These are phyloP conservation scores for Epinephelus cyanopodus DNA, from an alignment of 2,113 vertebrate genomes.

Conservation along the genomic window DNA sequence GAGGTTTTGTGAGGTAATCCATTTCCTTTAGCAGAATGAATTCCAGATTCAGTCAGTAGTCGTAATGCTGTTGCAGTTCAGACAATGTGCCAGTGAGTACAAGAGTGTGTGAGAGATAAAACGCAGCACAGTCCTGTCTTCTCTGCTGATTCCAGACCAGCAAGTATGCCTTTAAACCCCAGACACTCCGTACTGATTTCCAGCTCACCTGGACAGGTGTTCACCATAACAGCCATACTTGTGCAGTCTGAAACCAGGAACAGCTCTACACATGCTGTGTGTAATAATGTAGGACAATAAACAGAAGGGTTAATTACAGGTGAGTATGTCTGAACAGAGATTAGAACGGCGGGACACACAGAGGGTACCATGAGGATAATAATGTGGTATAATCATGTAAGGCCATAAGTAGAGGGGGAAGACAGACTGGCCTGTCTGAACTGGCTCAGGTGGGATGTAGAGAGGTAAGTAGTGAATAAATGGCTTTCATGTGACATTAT, in stretches of 20 bases:
- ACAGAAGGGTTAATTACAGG: conserved; percentile 62
- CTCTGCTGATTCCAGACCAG: conserved; percentile 10
- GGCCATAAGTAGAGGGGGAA: conserved; percentile 63
- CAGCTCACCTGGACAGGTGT: conserved; percentile 71
- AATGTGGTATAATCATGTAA: conserved; percentile 68
- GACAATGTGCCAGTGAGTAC: background rate
- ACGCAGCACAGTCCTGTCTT: background rate
- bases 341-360: conserved; percentile 56
- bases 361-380: conserved; percentile 55
- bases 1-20: conserved; percentile 16
- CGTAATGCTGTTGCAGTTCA: background rate
- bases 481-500: conserved; percentile 50
- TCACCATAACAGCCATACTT: conserved; percentile 21
- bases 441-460: conserved; percentile 44
- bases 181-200: conserved; percentile 23
- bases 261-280: conserved; percentile 14
- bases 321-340: conserved; percentile 57
- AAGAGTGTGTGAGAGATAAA: background rate
- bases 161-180: conserved; percentile 46
- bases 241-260: conserved; percentile 23
- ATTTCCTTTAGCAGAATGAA: conserved; percentile 17
- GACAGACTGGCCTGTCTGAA: conserved; percentile 42
- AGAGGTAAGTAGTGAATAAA: conserved; percentile 44
- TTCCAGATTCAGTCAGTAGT: background rate
- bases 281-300: conserved; percentile 70